Base-by-base conservation (phyloP, 2,888 invertebrate genomes). In the Pharmacophagus antenor region DNA sequence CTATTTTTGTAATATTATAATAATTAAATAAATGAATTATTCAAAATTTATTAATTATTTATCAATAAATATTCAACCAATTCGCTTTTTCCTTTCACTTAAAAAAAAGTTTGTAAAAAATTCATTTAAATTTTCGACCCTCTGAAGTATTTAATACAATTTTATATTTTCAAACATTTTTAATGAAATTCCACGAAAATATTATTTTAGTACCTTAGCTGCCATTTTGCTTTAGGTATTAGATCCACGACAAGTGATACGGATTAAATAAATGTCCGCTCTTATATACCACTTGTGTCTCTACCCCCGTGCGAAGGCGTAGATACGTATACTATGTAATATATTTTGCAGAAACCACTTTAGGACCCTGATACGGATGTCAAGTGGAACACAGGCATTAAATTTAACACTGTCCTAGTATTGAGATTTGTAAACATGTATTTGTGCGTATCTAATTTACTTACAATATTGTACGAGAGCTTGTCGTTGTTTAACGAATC, bases 181-280 rank as follows among this genome's bases (percentile, higher is more conserved):
- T 17, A 42, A 42, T 17, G 17, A 42, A 15, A 31, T 56, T 58
- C n/a, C 56, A 56, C 64, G 66, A 66, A 71, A 68, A 62, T 63
- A 46, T 21, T 37, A 27, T 23, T 60, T 70, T n/a, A 73, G 72
- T 88, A 89, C 89, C 89, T 89, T 89, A 75, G 88, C 84, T 82
- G 88, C 87, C 89, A 89, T 89, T 86, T 79, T 85, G 80, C 71
- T 79, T 76, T 53, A 56, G 42, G 47, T 84, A 81, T 80, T 76
- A 82, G 81, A 76, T 83, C 77, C 82, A 78, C 82, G 77, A 74
- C 85, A 81, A 88, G 83, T 89, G 89, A 88, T 89, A 85, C 80
- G 60, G 72, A 69, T 70, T 72, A 69, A 71, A 73, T 76, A 75
- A 70, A 72, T 70, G 73, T 78, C 70, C 74, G 75, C 69, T 79